A percentile compares a stretch with the other conserved stretches of the same genome.
Conservation (phyloP, 2,888 invertebrate genomes). For the Luperina nickerlii region DNA sequence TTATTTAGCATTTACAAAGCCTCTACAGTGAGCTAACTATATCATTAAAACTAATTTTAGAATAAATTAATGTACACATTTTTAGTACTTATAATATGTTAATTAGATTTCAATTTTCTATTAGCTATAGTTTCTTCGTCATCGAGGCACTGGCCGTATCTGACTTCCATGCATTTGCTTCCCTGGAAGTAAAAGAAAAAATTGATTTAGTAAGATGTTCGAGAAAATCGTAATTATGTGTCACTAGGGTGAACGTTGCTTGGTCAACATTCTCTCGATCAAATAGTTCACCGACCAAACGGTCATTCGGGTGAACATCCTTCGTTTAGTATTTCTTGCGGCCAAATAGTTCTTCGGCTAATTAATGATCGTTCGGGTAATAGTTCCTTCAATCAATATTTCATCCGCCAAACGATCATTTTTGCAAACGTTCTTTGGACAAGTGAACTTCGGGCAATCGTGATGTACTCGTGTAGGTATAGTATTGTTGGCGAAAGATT, state of each 20-base stretch:
- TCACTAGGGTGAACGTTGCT: too few relatives aligned
- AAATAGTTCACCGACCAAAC: too few relatives aligned
- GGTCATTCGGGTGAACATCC: neutral
- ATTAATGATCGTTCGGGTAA: too few relatives aligned
- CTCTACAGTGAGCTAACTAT: constrained; percentile 45
- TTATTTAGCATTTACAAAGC: constrained; percentile 67
- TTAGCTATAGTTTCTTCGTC: constrained; percentile 84
- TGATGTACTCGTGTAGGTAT: neutral
- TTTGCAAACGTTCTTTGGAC: neutral
- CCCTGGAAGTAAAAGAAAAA: constrained; percentile 85
- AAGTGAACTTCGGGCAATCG: neutral
- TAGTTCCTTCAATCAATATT: too few relatives aligned
- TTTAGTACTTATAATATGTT: constrained; percentile 31
- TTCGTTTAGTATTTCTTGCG: neutral
- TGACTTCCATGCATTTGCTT: constrained; percentile 91
- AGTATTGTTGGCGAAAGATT: neutral
- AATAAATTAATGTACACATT: constrained; percentile 63
- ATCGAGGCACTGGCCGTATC: constrained; percentile 91
- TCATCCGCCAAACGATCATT: neutral
- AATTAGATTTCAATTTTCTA: constrained; percentile 78
- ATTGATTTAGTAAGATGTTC: neutral
- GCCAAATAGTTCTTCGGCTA: neutral
- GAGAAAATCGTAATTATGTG: neutral
- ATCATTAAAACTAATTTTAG: constrained; percentile 45
- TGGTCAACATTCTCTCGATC: neutral